These are phyloP conservation scores for Enteromius radiatus DNA, from an alignment of 2,797 vertebrate species.

Conservation along the genomic window DNA sequence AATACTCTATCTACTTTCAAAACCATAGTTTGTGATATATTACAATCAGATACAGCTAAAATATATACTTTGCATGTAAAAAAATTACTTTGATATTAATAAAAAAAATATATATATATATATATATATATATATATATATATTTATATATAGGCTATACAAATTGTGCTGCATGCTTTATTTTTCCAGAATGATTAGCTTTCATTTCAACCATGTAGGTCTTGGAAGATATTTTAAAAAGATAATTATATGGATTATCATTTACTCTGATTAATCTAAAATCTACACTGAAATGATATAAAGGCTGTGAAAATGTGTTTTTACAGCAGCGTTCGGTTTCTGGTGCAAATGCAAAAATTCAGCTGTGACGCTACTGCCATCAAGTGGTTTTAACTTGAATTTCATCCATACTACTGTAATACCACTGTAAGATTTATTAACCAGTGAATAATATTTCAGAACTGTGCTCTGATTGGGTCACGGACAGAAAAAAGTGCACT, in stretches of 20 bases:
- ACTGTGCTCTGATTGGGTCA: not conserved
- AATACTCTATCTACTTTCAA: not conserved
- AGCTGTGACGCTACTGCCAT: conserved; percentile 66
- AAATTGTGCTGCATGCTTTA: not conserved
- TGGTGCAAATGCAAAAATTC: conserved; percentile 9
- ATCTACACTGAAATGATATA: conserved; percentile 8
- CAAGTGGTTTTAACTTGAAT: conserved; percentile 57
- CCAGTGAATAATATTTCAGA: not conserved
- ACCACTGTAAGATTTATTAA: not conserved
- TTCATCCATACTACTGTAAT: not conserved
- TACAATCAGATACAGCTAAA: not conserved
- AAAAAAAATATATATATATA: too few species aligned
- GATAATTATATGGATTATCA: conserved; percentile 13
- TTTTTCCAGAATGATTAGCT: not conserved
- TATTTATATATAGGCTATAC: too few species aligned
- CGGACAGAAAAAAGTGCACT: not conserved
- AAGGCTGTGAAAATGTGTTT: not conserved
- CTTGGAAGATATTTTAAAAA: not conserved
- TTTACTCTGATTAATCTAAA: conserved; percentile 11
- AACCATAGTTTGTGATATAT: not conserved
- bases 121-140: too few species aligned
- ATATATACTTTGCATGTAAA: conserved; percentile 3
- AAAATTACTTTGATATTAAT: not conserved
- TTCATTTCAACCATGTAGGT: not conserved
- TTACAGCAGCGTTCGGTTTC: not conserved